Base-by-base conservation (phyloP, 2,888 invertebrate genomes). In the Drosophila formosana region DNA sequence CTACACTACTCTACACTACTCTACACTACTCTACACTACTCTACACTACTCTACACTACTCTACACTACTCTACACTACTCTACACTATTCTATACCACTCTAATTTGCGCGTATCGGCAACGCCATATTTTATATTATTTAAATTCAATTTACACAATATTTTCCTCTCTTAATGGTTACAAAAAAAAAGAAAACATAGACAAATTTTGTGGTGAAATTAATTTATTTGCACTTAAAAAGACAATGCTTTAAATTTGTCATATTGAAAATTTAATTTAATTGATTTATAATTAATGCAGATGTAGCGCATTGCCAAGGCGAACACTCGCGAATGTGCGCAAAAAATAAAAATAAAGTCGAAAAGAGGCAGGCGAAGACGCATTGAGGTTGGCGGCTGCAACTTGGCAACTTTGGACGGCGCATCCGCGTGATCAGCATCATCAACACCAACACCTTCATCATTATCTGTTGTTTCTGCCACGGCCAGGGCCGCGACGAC, bases 381-480 rank as follows among this genome's bases (percentile, higher is more conserved):
- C 70, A 71, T 50, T 46, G 65, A 61, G 62, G 58, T 50, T 41
- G 58, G 37, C 43, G 23, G 58, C 32, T 34, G 57, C 57, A 37
- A 56, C 34, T 47, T 9, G 37, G 37, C 37, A 37, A 37, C 37
- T 37, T 37, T 37, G 37, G 57, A 52, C 60, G 70, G 62, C 77
- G 77, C 74, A 75, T 75, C 67, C 75, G 72, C 76, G 76, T 75
- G 80, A 76, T 80, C 80, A 71, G 70, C 75, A 75, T 69, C 75
- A 75, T 74, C 74, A 66, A 49, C 62, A 63, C 58, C 75, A 77
- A 84, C 82, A 83, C 88, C 83, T 85, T 85, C 88, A 85, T 89
- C 88, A 89, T 89, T 89, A 88, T 89, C 89, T 82, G 85, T 56
- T 80, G 70, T 69, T 66, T 63, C 72, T 46, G 49, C 72, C 37